Evolutionary conservation across 2,113 vertebrate genomes (phyloP).

Genomic region (Chlamydotis undulata): DNA sequence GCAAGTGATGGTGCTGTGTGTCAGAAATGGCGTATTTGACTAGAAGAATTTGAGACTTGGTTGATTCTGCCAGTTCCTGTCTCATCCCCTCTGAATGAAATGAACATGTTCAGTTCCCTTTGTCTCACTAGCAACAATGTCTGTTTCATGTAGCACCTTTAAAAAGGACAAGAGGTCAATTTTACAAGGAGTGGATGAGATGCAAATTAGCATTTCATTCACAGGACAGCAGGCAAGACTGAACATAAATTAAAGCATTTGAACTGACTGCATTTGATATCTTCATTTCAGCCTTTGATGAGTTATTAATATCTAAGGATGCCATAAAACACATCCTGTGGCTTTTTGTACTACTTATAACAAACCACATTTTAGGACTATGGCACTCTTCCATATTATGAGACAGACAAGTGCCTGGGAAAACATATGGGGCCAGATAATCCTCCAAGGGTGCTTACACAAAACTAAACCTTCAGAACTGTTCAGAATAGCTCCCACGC

Average conservation of each 20-base stretch:
- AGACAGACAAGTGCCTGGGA: background rate
- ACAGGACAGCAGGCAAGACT: background rate
- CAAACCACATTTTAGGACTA: background rate
- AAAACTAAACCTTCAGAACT: background rate
- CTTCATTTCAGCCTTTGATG: background rate
- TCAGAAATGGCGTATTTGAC: background rate
- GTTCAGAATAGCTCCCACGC: background rate
- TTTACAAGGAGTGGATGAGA: background rate
- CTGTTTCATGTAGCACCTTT: background rate
- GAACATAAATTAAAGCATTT: background rate
- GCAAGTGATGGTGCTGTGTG: background rate
- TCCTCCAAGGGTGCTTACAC: background rate
- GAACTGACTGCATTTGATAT: background rate
- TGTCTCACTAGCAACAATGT: background rate
- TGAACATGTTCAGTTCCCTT: background rate
- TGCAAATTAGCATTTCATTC: background rate
- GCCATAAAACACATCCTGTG: background rate
- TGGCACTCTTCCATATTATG: background rate
- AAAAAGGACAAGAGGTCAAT: background rate
- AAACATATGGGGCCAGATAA: background rate
- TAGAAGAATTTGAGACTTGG: background rate
- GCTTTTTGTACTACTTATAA: background rate
- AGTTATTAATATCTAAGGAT: background rate
- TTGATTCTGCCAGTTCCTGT: background rate
- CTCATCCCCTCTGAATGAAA: rapidly evolving